A percentile compares a stretch with the other conserved stretches of the same genome.
These are phyloP conservation scores for Apistogramma diplotaenia DNA, from an alignment of 2,113 vertebrate genomes.

Conservation along the genomic window DNA sequence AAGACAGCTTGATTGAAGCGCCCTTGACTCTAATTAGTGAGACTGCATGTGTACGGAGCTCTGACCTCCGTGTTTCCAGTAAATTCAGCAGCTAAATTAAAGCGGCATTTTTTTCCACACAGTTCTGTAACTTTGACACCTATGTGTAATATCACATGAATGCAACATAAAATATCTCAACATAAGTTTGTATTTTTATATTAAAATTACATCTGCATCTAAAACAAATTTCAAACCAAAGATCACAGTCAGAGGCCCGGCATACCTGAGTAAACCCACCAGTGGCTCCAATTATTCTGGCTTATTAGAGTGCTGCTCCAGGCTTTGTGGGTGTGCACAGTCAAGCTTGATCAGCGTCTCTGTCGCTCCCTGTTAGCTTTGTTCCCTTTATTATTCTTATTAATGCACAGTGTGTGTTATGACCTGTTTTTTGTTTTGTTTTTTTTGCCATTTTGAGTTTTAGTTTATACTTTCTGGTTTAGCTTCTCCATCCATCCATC, in stretches of 20 bases:
- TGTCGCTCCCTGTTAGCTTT: neutral
- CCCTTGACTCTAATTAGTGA: constrained; percentile 3
- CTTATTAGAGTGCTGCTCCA: neutral
- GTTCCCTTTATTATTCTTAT: neutral
- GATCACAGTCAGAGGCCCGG: neutral
- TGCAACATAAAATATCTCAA: neutral
- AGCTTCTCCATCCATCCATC: too few species aligned
- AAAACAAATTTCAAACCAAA: neutral
- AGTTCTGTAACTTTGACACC: neutral
- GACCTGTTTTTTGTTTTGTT: accelerated
- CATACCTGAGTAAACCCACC: neutral
- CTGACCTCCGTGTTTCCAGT: neutral
- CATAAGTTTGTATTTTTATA: neutral
- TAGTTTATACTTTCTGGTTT: neutral
- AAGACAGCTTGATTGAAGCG: constrained; percentile 14
- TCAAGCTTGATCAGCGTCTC: neutral
- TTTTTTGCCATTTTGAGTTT: too few species aligned
- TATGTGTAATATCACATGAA: neutral
- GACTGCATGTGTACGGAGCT: neutral
- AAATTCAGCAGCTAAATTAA: neutral
- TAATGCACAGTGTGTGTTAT: neutral
- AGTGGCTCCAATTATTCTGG: neutral
- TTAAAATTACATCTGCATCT: neutral
- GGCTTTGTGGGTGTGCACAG: neutral
- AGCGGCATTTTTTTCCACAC: neutral